Conservation (phyloP, 92 coral and sea anemone species). For the Epizoanthus ramosus region DNA sequence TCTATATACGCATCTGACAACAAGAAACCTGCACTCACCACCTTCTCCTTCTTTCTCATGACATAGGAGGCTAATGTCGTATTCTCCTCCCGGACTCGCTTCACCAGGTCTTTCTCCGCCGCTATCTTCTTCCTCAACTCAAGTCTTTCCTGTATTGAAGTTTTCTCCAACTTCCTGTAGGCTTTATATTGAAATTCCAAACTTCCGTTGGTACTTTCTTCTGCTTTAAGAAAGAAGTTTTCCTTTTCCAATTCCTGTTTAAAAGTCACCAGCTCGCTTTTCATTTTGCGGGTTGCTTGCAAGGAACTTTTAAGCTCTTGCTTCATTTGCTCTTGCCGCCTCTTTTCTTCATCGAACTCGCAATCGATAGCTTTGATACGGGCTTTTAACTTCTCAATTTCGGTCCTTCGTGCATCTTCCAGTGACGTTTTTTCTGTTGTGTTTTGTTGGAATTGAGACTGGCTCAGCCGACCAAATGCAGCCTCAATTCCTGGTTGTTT, state of each 20-base stretch:
- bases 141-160: not conserved
- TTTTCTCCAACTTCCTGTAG: slow-evolving; percentile 10
- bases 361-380: not conserved
- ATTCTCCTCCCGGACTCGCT: slow-evolving; percentile 11
- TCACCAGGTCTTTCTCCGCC: not conserved
- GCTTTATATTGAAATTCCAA: not conserved
- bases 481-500: slow-evolving; percentile 12
- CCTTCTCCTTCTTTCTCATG: not conserved
- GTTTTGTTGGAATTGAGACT: too few species aligned
- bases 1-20: too few species aligned
- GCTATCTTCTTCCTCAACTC: slow-evolving; percentile 19
- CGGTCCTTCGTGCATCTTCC: too few species aligned
- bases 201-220: not conserved
- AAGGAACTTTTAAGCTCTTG: not conserved
- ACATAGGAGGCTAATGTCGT: not conserved
- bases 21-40: not conserved
- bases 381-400: not conserved
- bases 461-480: too few species aligned
- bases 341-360: slow-evolving; percentile 12
- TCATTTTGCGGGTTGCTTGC: not conserved
- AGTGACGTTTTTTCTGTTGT: too few species aligned
- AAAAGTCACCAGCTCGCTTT: not conserved
- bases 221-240: slow-evolving; percentile 13
- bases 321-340: not conserved
- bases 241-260: slow-evolving; percentile 10